These are phyloP conservation scores for Trissonchulus sp. DNA, from an alignment of 2,888 invertebrate genomes.

Conservation along the genomic window DNA sequence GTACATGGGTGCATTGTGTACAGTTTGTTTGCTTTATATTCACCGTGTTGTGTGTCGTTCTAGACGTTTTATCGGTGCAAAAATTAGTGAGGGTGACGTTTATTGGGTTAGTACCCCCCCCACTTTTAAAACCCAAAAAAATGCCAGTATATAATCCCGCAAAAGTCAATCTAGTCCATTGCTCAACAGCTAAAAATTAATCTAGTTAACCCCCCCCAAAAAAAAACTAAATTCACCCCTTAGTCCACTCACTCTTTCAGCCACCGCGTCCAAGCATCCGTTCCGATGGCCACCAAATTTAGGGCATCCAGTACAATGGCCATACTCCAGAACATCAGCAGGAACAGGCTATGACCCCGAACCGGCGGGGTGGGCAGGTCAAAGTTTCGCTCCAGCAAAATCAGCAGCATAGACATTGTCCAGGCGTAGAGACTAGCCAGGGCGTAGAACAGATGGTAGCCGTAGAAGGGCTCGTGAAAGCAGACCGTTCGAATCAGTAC, in stretches of 20 bases:
- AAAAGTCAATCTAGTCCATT: no score
- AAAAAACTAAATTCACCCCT: no score
- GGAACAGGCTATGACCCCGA: constrained; percentile 30
- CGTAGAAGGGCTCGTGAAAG: constrained; percentile 17
- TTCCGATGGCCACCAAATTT: constrained; percentile 28
- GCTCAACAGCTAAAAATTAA: no score
- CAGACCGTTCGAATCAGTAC: background rate
- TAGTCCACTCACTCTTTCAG: background rate
- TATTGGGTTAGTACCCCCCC: no score
- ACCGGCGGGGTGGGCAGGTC: constrained; percentile 33
- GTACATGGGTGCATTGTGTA: no score
- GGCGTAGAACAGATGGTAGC: constrained; percentile 18
- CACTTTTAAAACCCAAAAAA: no score
- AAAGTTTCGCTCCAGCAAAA: constrained; percentile 33
- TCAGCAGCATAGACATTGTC: constrained; percentile 15
- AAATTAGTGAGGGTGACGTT: no score
- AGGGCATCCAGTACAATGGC: constrained; percentile 31
- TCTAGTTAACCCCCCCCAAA: background rate
- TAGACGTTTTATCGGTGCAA: no score
- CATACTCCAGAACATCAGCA: constrained; percentile 32
- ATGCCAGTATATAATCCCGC: no score
- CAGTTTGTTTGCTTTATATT: no score
- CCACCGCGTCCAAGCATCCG: constrained; percentile 22
- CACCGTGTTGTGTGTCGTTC: no score
- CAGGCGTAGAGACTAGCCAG: constrained; percentile 11